These are phyloP conservation scores for Erythrolamprus reginae DNA, from an alignment of 2,113 vertebrate genomes.

Conservation along the genomic window DNA sequence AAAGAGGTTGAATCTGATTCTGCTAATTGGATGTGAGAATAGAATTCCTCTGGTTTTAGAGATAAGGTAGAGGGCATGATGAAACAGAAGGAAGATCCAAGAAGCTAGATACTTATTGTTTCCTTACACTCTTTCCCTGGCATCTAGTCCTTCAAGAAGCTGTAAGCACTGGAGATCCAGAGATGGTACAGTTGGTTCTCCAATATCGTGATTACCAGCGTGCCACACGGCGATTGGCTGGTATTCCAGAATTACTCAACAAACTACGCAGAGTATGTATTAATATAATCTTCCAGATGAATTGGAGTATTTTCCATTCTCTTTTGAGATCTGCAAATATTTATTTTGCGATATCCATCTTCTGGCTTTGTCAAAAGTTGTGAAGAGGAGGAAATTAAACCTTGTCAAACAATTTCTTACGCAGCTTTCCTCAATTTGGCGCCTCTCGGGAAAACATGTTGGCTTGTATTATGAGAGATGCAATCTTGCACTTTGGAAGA, in stretches of 20 bases:
- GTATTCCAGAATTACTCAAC: constrained; percentile 89
- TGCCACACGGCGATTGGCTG: constrained; percentile 83
- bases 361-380: background rate
- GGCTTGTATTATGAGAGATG: background rate
- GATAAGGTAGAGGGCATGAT: background rate
- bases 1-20: background rate
- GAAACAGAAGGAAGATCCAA: too few species aligned
- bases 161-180: constrained; percentile 91
- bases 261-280: constrained; percentile 83
- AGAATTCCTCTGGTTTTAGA: background rate
- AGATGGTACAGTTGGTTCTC: constrained; percentile 90
- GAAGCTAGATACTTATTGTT: background rate
- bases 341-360: background rate
- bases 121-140: background rate
- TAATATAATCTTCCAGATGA: background rate
- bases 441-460: background rate
- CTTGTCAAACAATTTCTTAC: background rate
- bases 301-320: background rate
- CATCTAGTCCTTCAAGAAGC: constrained; percentile 89
- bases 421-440: background rate
- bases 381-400: background rate
- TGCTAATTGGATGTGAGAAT: background rate
- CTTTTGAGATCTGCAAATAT: background rate
- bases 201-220: constrained; percentile 92
- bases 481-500: background rate